phyloP scores from a whole-genome alignment of 2,797 vertebrate species.

The Poeciliopsis infans region DNA sequence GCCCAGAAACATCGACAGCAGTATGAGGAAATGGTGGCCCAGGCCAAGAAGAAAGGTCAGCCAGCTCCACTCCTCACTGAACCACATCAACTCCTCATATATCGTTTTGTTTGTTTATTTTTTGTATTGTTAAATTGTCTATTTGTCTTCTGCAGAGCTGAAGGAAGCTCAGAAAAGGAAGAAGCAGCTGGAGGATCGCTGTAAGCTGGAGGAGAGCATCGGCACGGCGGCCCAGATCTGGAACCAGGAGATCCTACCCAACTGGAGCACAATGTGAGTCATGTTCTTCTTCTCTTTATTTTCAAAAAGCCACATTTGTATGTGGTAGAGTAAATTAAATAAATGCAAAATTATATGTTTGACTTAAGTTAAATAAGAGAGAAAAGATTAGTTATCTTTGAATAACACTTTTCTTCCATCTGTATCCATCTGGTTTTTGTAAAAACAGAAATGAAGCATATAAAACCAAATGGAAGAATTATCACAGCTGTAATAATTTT shows the following conservation, averaged over 20 bases:
- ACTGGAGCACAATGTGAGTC: slow-evolving; percentile 92
- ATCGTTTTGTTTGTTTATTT: not conserved
- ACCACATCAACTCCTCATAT: not conserved
- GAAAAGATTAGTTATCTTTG: no score
- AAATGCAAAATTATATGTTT: no score
- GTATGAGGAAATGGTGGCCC: slow-evolving; percentile 96
- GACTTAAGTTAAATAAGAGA: no score
- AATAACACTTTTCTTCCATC: no score
- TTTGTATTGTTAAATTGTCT: not conserved
- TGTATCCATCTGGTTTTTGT: no score
- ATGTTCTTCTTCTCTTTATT: no score
- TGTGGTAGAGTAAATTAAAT: no score
- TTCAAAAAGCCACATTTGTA: no score
- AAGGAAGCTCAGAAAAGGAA: slow-evolving; percentile 92
- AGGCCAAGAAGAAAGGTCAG: slow-evolving; percentile 91
- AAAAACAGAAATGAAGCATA: no score
- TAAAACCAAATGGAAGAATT: no score
- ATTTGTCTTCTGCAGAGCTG: slow-evolving; percentile 79
- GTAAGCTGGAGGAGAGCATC: slow-evolving; percentile 91
- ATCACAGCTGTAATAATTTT: no score
- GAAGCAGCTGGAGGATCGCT: slow-evolving; percentile 92
- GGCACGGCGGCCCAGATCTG: slow-evolving; percentile 91
- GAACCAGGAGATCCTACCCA: slow-evolving; percentile 94
- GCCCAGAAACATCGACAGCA: slow-evolving; percentile 92
- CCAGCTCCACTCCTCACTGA: not conserved